phyloP scores from a whole-genome alignment of 2,888 invertebrate genomes.

The Microplitis deprimator region DNA sequence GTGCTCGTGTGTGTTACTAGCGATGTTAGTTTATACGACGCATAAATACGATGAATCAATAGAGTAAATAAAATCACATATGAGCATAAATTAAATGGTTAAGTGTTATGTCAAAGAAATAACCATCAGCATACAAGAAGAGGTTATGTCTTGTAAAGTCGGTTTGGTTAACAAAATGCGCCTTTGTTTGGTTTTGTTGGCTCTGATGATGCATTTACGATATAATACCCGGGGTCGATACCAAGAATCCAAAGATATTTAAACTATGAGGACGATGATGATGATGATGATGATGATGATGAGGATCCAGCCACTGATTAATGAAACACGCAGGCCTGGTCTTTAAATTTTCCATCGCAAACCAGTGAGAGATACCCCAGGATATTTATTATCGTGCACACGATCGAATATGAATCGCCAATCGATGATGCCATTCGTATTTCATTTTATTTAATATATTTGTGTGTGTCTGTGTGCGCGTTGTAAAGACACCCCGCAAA shows the following conservation, averaged over 20 bases:
- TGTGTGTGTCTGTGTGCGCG: background rate
- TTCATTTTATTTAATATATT: background rate
- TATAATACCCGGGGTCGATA: background rate
- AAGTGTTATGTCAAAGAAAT: constrained; percentile 57
- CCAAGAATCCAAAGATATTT: background rate
- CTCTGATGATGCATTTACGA: background rate
- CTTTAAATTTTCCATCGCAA: constrained; percentile 9
- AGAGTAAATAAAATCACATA: background rate
- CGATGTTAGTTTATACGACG: background rate
- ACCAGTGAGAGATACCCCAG: constrained; percentile 40
- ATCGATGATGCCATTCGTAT: constrained; percentile 62
- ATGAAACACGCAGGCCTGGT: constrained; percentile 3
- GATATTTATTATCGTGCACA: constrained; percentile 63
- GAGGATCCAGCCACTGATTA: background rate
- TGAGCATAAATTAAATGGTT: constrained; percentile 60
- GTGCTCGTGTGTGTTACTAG: background rate
- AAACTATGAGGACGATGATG: background rate
- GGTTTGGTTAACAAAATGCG: constrained; percentile 65
- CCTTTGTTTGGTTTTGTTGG: constrained; percentile 31
- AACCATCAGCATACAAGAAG: constrained; percentile 60
- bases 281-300: background rate
- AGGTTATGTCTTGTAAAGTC: constrained; percentile 47
- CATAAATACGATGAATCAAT: background rate
- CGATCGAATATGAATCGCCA: constrained; percentile 69
- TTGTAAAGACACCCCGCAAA: constrained; percentile 64